Base-by-base conservation (phyloP, 2,113 vertebrate genomes). In the Gnathonemus echidnorhynchus region DNA sequence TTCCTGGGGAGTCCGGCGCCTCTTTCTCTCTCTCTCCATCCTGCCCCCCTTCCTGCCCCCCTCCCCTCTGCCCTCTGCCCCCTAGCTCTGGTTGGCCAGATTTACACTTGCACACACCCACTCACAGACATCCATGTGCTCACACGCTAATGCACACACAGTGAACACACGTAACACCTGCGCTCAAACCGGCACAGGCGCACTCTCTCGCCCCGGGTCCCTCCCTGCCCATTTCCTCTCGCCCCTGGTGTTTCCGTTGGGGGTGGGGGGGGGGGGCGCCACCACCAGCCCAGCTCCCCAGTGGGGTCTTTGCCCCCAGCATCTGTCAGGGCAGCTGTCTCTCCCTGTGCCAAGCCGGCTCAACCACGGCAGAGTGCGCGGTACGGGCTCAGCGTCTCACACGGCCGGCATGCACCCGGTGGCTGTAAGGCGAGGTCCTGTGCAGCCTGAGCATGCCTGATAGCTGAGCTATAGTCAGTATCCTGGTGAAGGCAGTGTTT, bases 261-360 rank as follows among this genome's bases (percentile, higher is more conserved):
- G 95, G 95, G 94, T n/a, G 93, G 94, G 96, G 94, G 96, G 94
- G 95, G 96, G 95, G 94, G 95, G 94, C 94, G 94, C 42, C 46
- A 31, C 62, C 74, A 27, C 88, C 88, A 80, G 8, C 95, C 94
- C 95, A 95, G 94, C 94, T 95, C 96, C 96, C 96, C 95, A 95
- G 96, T 96, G 95, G 96, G 95, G 95, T 96, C 87, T 94, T 95
- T 96, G 95, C 95, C 96, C 95, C 95, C 95, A 95, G 96, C 96
- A 96, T 96, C 96, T 96, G 96, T 96, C 95, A 96, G 96, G 96
- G 95, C 96, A 96, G 96, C 96, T 96, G 96, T 96, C 93, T 95
- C 94, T 77, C 95, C 95, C 94, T 94, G 94, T 94, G 93, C 94
- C 93, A 93, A 92, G 94, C 95, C 94, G 90, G 89, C 91, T 92